Evolutionary conservation across 1,140 invertebrate species (phyloP), one percentile per base, ranked within the genome.

Genomic region (Protaetia brevitarsis): DNA sequence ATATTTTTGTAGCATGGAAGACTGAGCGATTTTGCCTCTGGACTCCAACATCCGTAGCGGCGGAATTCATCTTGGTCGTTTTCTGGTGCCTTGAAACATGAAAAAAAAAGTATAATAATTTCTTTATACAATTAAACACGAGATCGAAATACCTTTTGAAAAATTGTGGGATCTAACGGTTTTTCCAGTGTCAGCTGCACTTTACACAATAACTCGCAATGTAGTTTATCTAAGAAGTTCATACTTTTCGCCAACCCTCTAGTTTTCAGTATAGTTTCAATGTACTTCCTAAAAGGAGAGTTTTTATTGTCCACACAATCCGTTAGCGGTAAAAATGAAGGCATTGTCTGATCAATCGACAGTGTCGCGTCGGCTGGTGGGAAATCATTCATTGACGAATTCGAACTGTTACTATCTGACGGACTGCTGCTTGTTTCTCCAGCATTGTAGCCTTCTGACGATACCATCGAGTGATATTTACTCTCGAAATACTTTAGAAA

Each of bases 221-320:
- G 86, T 67, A 92, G 76, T 74, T 86, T 85, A 73, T 91, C 87
- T 27, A 93, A 79, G 75, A 92, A 92, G 67, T 85, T 82, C 68
- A 92, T 76, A 68, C 89, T 89, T 75, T 93, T 93, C 29, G 88
- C 85, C 45, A 96, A 80, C 0, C 93, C 92, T 70, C 89, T 88
- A 11, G 90, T 93, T 78, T 94, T 94, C 16, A 96, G 79, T 56
- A 92, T 87, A 78, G 93, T 91, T 76, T 94, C 89, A 63, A 95
- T 93, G 75, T 92, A 95, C 69, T 89, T 88, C 65, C 86, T 82
- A 70, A 86, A 88, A 1, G 83, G 79, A 0, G 82, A 82, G n/a
- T 66, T 70, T n/a, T 74, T 67, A 21, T 70, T 63, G 29, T 79
- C 78, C 77, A 67, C 75, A 76, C n/a, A 82, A 31, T 27, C 51